Evolutionary conservation across 2,888 invertebrate genomes (phyloP).

Genomic region (Vannuccia rotundouncinata): DNA sequence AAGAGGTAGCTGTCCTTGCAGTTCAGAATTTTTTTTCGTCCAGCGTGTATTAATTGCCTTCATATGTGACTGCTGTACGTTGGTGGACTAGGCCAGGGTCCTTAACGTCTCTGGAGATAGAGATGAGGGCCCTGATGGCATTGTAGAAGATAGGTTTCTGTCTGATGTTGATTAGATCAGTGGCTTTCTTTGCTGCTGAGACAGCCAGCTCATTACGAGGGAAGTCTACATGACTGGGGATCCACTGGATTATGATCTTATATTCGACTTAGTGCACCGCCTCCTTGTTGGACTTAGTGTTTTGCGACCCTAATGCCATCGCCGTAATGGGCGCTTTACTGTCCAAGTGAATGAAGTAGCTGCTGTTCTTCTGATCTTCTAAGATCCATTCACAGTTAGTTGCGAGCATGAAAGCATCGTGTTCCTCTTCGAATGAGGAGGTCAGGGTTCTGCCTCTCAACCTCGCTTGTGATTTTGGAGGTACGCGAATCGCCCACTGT

Average conservation of each 20-base stretch:
- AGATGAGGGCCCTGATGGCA: background rate
- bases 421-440: background rate
- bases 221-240: background rate
- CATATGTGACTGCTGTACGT: background rate
- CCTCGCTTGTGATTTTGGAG: background rate
- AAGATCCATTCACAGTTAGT: background rate
- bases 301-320: background rate
- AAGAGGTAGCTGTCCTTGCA: background rate
- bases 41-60: background rate
- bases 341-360: background rate
- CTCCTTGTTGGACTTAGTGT: background rate
- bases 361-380: background rate
- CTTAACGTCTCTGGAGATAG: background rate
- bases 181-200: background rate
- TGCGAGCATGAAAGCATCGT: background rate
- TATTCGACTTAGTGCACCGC: background rate
- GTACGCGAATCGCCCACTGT: background rate
- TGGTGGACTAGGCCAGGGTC: background rate
- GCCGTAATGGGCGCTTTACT: background rate
- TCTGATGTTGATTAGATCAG: background rate
- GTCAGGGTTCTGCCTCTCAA: background rate
- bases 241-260: background rate
- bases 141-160: background rate
- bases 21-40: background rate
- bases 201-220: background rate